Conservation (phyloP, 2,113 vertebrate species). For the Heptranchias perlo region DNA sequence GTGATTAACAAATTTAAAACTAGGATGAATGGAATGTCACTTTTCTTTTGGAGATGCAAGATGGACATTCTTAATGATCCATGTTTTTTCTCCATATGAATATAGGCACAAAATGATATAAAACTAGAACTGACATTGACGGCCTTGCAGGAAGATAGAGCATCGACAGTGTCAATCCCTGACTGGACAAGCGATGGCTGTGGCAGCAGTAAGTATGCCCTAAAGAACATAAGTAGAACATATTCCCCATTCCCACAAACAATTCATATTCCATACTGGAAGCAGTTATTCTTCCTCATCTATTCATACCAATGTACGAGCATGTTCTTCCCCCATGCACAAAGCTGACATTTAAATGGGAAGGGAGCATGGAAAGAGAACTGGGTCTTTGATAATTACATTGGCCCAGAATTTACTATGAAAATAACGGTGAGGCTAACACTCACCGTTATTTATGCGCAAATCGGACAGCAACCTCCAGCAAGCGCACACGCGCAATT, state of each 20-base stretch:
- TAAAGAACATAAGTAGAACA: not conserved
- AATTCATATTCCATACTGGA: not conserved
- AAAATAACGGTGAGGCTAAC: too few species aligned
- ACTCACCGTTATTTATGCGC: too few species aligned
- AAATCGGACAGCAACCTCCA: too few species aligned
- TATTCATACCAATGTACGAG: not conserved
- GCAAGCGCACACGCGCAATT: too few species aligned
- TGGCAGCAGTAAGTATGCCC: constrained; percentile 67
- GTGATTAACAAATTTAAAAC: not conserved
- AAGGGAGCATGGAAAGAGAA: not conserved
- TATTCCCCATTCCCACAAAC: not conserved
- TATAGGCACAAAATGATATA: constrained; percentile 66
- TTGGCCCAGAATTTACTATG: too few species aligned
- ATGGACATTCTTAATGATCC: not conserved
- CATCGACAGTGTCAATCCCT: constrained; percentile 55
- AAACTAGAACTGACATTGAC: constrained; percentile 58
- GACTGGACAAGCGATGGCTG: constrained; percentile 61
- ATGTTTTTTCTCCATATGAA: not conserved
- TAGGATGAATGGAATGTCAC: not conserved
- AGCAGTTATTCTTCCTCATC: not conserved
- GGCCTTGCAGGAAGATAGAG: constrained; percentile 58
- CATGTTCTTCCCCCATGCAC: not conserved
- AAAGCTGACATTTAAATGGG: not conserved
- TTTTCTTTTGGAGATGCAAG: not conserved
- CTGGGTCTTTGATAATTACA: too few species aligned